Conservation (phyloP, 2,113 vertebrate genomes). For the Cygnus buccinator region DNA sequence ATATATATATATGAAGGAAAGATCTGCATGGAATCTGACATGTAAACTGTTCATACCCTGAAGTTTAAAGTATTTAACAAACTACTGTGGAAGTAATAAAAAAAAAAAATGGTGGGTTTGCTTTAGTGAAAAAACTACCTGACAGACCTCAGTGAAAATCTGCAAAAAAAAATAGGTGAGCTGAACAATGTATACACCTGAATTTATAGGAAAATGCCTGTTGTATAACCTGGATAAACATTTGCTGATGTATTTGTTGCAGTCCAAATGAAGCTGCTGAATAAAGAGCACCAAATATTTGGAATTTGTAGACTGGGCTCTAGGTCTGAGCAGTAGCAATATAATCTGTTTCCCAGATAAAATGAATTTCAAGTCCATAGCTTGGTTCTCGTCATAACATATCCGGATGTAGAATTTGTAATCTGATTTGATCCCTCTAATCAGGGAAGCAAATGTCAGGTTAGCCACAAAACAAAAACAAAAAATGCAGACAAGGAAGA, state of each 20-base stretch:
- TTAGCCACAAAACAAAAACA: neutral
- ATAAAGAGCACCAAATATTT: neutral
- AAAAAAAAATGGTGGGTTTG: neutral
- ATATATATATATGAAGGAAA: neutral
- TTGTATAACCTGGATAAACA: neutral
- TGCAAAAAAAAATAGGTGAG: neutral
- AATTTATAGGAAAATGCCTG: neutral
- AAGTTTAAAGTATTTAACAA: neutral
- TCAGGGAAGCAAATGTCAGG: neutral
- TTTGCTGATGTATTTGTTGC: neutral
- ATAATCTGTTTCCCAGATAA: neutral
- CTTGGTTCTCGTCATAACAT: neutral
- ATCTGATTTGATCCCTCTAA: neutral
- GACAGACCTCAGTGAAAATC: neutral
- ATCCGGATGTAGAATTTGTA: neutral
- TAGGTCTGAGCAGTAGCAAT: neutral
- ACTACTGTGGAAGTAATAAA: neutral
- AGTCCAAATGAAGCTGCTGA: neutral
- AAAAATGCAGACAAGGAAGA: neutral
- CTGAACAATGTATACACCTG: neutral
- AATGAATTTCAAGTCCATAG: neutral
- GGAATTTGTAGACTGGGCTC: neutral
- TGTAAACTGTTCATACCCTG: neutral
- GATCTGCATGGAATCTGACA: neutral
- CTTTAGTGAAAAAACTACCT: neutral